Base-by-base conservation (phyloP, 1,140 invertebrate genomes). In the Drosophila simulans region DNA sequence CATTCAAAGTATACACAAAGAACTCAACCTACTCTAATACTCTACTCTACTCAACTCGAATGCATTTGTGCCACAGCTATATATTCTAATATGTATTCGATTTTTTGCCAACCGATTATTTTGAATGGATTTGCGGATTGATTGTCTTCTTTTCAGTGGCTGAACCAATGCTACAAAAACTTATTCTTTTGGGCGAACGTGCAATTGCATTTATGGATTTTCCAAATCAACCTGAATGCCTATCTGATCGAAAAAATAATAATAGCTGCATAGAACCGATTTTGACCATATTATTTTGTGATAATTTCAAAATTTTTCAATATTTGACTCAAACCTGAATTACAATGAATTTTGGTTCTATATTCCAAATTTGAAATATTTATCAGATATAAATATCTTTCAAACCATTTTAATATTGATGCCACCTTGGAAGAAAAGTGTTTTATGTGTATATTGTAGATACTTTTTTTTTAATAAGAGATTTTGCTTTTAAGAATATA, bases 1-100 rank as follows among this genome's bases (percentile, higher is more conserved):
- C 81, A 91, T 89, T 80, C 77, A 80, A 86, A 89, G 80, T 89
- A 89, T 89, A 89, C 84, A 88, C 84, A 88, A 83, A 80, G 68
- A 88, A 88, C 84, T 88, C 84, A 88, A 88, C 57, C 66, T 88
- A 89, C 84, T 89, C 79, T 88, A 68, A 70, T 73, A 69, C 65
- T 72, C 48, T 73, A 62, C 68, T 74, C 59, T 75, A 75, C 72
- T 74, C 70, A 60, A 84, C 80, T 86, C 83, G 81, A 88, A 82
- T 86, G 75, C 83, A 83, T 83, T 80, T 46, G 75, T 88, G 65
- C 82, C 74, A 88, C 70, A 83, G 83, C 83, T 82, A 43, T 60
- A 54, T 77, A 69, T 54, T 56, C 51, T 58, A 31, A 68, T 82
- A 76, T 64, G 22, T 52, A 46, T 62, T 68, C 48, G 46, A 77